Evolutionary conservation across 2,888 invertebrate species (phyloP), one percentile per base, ranked within the genome.

Genomic region (Chamaedrilus cognettii): DNA sequence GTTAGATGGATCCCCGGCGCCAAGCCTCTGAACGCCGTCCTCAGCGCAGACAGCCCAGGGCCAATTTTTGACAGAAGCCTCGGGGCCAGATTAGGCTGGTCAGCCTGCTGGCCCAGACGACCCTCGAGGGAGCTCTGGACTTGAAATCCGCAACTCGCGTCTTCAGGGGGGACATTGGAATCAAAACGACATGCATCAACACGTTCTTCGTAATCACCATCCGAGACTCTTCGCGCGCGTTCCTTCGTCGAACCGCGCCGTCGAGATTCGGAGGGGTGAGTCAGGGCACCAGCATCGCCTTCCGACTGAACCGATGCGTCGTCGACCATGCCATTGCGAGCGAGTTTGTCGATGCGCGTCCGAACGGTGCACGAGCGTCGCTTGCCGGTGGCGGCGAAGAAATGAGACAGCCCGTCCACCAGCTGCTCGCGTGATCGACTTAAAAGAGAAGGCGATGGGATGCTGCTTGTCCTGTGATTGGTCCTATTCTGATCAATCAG

Each of bases 351-450:
- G 33, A 15, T 31, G 31, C 2, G 28, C 32, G n/a, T n/a, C n/a
- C 60, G 42, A 26, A n/a, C 31, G 26, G 51, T 31, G 15, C 62
- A 62, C 49, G 63, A 66, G 32, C 56, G 60, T n/a, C 68, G 59
- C 34, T 68, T 68, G 35, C 68, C 65, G 30, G 49, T 34, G 19
- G 66, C 69, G 11, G 68, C 35, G 42, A 70, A 70, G 42, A 70
- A 60, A 33, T 70, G 68, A 11, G 70, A 70, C 34, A 70, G 57
- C n/a, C 70, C 70, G 32, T 70, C 70, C 4, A 58, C 35, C 52
- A 67, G 55, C 30, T 51, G 28, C 65, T 62, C 65, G 15, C 59
- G 50, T 23, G 49, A 61, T n/a, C 60, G 35, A 31, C 59, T 55
- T 4, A n/a, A n/a, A n/a, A n/a, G n/a, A n/a, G n/a, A n/a, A n/a